These are phyloP conservation scores for Chrysopa pallens DNA, from an alignment of 1,140 invertebrate species.

Conservation along the genomic window DNA sequence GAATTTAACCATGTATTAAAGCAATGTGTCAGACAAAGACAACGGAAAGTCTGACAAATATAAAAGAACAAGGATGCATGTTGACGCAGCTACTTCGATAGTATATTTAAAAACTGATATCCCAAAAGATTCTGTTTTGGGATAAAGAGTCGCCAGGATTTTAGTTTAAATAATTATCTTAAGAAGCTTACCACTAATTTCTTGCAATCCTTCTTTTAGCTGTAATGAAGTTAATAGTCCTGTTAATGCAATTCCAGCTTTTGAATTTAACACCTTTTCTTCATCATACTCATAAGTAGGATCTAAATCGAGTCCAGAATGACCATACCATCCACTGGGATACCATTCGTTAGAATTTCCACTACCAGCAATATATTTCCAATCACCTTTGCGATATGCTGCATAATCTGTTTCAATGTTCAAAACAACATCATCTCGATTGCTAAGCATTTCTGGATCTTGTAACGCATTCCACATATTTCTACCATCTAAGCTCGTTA, in stretches of 20 bases:
- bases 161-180: too few species aligned
- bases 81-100: too few species aligned
- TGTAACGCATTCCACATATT: conserved; percentile 46
- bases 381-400: conserved; percentile 43
- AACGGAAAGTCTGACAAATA: too few species aligned
- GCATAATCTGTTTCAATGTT: conserved; percentile 51
- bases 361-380: conserved; percentile 54
- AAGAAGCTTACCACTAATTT: too few species aligned
- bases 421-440: conserved; percentile 45
- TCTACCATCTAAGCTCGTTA: conserved; percentile 38
- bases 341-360: conserved; percentile 22
- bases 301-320: conserved; percentile 20
- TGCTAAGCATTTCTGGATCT: conserved; percentile 23
- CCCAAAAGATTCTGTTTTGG: too few species aligned
- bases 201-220: conserved; percentile 14
- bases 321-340: conserved; percentile 32
- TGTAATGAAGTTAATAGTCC: conserved; percentile 24
- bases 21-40: too few species aligned
- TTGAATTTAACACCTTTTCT: conserved; percentile 27
- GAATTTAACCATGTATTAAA: too few species aligned
- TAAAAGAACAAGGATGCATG: too few species aligned
- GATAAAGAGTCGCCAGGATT: too few species aligned
- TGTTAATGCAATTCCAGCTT: conserved; percentile 24
- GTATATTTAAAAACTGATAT: too few species aligned
- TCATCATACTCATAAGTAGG: conserved; percentile 21